These are phyloP conservation scores for Spondyliosoma cantharus DNA, from an alignment of 2,797 vertebrate genomes.

Conservation along the genomic window DNA sequence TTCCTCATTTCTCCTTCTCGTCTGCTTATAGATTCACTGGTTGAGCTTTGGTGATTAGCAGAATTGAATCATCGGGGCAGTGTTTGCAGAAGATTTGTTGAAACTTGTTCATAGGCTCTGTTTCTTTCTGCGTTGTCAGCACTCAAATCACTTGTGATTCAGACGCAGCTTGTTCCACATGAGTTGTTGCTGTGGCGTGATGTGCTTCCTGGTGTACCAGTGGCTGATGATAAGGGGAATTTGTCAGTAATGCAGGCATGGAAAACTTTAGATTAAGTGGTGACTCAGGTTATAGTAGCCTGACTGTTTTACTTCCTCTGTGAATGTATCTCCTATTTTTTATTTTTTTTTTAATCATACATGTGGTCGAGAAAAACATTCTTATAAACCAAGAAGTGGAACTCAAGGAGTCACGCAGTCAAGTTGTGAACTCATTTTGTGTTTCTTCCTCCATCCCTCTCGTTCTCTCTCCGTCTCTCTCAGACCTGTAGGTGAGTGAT, in stretches of 20 bases:
- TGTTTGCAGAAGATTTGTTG: slow-evolving; percentile 5
- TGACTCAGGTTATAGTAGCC: slow-evolving; percentile 45
- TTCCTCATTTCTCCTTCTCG: background rate
- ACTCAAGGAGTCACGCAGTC: background rate
- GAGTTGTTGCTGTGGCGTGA: slow-evolving; percentile 27
- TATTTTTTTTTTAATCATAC: background rate
- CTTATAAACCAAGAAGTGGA: slow-evolving; percentile 10
- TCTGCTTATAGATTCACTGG: background rate
- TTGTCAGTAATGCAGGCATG: slow-evolving; percentile 25
- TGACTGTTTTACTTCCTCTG: slow-evolving; percentile 17
- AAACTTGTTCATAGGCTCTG: background rate
- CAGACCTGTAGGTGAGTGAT: slow-evolving; percentile 80
- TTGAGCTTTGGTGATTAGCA: background rate
- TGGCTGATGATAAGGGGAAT: slow-evolving; percentile 44
- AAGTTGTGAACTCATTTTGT: background rate
- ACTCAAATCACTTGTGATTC: slow-evolving; percentile 7
- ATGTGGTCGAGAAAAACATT: background rate
- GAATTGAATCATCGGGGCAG: background rate
- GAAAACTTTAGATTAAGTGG: slow-evolving; percentile 11
- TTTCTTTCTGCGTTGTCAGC: slow-evolving; percentile 5
- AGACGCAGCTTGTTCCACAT: background rate
- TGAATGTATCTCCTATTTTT: background rate
- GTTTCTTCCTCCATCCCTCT: background rate
- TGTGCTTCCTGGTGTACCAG: slow-evolving; percentile 2
- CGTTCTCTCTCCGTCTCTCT: background rate